phyloP scores from a whole-genome alignment of 1,140 invertebrate species.

The Meloidogyne exigua region DNA sequence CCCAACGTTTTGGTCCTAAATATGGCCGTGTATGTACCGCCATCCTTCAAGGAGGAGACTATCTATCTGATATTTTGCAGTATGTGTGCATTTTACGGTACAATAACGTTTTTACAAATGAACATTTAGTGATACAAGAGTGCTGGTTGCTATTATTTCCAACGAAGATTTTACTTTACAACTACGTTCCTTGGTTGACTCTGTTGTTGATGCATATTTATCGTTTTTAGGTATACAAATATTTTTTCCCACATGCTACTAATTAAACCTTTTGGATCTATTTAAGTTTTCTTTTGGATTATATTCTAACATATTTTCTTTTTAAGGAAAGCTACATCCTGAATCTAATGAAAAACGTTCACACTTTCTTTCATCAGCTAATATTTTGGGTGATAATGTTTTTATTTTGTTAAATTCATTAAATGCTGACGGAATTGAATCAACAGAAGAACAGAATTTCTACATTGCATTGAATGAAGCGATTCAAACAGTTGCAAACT shows the following conservation, averaged over 20 bases:
- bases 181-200: background rate
- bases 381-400: conserved; percentile 27
- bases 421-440: conserved; percentile 4
- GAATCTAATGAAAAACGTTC: conserved; percentile 27
- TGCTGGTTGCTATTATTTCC: background rate
- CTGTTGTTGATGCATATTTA: background rate
- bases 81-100: too few relatives aligned
- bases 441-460: conserved; percentile 21
- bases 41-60: conserved; percentile 1
- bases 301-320: background rate
- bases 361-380: conserved; percentile 30
- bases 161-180: background rate
- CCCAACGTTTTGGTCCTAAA: conserved; percentile 3
- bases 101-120: too few relatives aligned
- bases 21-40: background rate
- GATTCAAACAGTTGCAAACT: conserved; percentile 31
- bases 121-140: background rate
- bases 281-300: background rate
- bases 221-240: conserved; percentile 5
- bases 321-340: conserved; percentile 20
- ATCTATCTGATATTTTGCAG: background rate
- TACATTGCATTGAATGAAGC: conserved; percentile 21
- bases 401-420: conserved; percentile 29
- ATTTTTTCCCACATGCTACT: background rate
- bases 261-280: background rate